phyloP scores from a whole-genome alignment of 2,888 invertebrate species.

The Plemyria rubiginata region DNA sequence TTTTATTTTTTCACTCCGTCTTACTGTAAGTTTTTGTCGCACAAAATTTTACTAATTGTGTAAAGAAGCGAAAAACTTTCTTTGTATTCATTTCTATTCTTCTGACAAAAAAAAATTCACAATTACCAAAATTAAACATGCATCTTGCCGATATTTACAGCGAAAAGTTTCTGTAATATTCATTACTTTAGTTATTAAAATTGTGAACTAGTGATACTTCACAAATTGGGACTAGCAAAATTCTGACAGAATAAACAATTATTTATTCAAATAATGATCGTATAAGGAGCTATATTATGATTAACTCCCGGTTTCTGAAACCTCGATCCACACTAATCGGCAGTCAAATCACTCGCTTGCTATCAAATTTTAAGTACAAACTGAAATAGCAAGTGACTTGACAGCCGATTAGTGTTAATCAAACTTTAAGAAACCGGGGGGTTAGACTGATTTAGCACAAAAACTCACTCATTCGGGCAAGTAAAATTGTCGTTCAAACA shows the following conservation, averaged over 20 bases:
- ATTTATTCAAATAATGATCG: slow-evolving; percentile 11
- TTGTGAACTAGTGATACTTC: neutral
- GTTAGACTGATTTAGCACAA: slow-evolving; percentile 28
- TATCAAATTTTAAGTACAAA: too few relatives aligned
- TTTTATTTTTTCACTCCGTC: too few relatives aligned
- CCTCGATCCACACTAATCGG: too few relatives aligned
- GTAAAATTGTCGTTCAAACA: slow-evolving; percentile 30
- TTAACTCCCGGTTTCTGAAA: too few relatives aligned
- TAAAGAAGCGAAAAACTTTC: neutral
- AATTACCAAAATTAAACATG: too few relatives aligned
- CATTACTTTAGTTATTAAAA: neutral
- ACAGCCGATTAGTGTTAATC: too few relatives aligned
- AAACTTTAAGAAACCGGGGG: too few relatives aligned
- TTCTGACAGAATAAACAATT: slow-evolving; percentile 8
- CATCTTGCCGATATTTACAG: neutral
- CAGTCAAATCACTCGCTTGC: too few relatives aligned
- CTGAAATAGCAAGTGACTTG: too few relatives aligned
- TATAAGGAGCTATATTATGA: slow-evolving; percentile 7
- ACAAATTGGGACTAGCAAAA: slow-evolving; percentile 17
- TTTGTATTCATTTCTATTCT: neutral
- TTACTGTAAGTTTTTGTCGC: neutral
- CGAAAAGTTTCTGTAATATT: neutral
- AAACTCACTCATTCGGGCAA: slow-evolving; percentile 38
- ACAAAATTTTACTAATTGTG: neutral
- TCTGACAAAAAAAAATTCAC: neutral